Base-by-base conservation (phyloP, 2,113 vertebrate species). In the Podilymbus podiceps region DNA sequence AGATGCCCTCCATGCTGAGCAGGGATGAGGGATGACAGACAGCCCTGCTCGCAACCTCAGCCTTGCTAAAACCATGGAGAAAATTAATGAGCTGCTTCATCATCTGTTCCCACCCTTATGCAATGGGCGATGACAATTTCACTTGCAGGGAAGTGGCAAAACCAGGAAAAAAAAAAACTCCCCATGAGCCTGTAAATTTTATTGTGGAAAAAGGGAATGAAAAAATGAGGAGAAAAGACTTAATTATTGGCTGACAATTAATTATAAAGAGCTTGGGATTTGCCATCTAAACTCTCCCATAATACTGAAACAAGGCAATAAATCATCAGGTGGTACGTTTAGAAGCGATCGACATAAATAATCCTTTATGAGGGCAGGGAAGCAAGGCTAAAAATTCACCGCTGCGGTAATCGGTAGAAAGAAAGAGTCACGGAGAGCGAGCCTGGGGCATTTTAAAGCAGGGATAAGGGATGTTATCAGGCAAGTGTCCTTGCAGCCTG, bases 1-100 rank as follows among this genome's bases (percentile, higher is more conserved):
- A 38, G 50, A 12, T n/a, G 59, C 20, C 42, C 60, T 49, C 3
- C 12, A 4, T 0, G 0, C 46, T 30, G 49, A 75, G 68, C 59
- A 49, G 77, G 56, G 77, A 23, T 63, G 77, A 53, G 42, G 52
- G 64, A 53, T 55, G 49, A 77, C 40, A 49, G 71, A 44, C 23
- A 79, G 23, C 63, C 21, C 83, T 27, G 38, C 27, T 75, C 6
- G 1, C 0, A 0, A 56, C 49, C 44, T 46, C 62, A 53, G 67
- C 72, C 67, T 88, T 62, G 67, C 53, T 64, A 68, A 91, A 92
- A 68, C 71, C 67, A 24, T 1, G 10, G 11, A 27, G 49, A 69
- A 83, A 95, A 93, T 47, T 50, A 66, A 88, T 44, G 21, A 89
- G 35, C 59, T 69, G 31, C 59, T 53, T 46, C 72, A 20, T 18